Evolutionary conservation across 2,888 invertebrate species (phyloP), one percentile per base, ranked within the genome.

Genomic region (Zaprionus obscuricornis): DNA sequence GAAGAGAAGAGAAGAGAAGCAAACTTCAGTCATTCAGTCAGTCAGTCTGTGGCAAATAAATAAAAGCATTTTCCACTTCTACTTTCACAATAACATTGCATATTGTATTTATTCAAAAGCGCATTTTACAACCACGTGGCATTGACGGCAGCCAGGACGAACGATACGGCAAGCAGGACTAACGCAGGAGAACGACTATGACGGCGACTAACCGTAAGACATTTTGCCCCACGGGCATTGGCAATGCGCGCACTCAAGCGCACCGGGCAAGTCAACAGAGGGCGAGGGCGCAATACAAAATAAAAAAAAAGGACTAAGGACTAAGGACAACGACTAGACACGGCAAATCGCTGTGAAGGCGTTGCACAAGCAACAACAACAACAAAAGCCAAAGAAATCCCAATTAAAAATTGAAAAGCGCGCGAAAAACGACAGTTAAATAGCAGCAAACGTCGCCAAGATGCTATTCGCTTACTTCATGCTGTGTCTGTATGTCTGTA

Each of bases 321-420:
- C 39, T 11, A 5, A 42, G 18, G 40, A 47, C 42, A 56, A 43
- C 66, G 16, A 65, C 20, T 10, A 29, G 8, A 11, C 18, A 17
- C 33, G 51, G n/a, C 3, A 26, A 18, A 40, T 39, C 14, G 43
- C 49, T 42, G 60, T 40, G 33, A 69, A 78, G 74, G 78, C 82
- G 65, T 69, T 66, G 58, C 69, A 62, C 62, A 60, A 67, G 66
- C 62, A 55, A 46, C 40, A 45, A 24, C 39, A 37, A 40, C 45
- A 56, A 49, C 29, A 29, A 20, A 47, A 63, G 10, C 54, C 27
- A 34, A 59, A 59, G 54, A 68, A 85, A 85, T 85, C 81, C 81
- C 81, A 81, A 81, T 81, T 81, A 81, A 81, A 79, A 84, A 76
- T 76, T 74, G 66, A 84, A 84, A 79, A 79, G 76, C 76, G 86